Base-by-base conservation (phyloP, 2,113 vertebrate species). In the Falco punctatus region DNA sequence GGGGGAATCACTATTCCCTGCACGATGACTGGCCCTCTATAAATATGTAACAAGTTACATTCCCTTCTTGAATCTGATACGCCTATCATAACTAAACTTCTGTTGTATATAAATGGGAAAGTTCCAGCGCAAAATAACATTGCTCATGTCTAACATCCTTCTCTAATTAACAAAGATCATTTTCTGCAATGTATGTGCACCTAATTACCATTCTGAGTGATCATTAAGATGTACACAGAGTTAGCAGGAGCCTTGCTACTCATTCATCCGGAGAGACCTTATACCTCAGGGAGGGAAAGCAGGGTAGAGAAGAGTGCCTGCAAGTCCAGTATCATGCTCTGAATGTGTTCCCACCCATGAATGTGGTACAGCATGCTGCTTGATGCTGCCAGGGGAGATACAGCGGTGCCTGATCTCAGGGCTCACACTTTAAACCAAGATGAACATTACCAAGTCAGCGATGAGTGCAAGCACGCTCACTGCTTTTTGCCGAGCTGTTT, bases 81-180 rank as follows among this genome's bases (percentile, higher is more conserved):
- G 42, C 54, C 70, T 87, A 51, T 77, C 71, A 46, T 51, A 87
- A 42, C 35, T 82, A 75, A 91, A 79, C 16, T 91, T 86, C 81
- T 88, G 57, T 79, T 75, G 70, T 61, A 69, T 67, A 54, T 75
- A 69, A 62, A 57, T 66, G 66, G 42, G 33, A 80, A 91, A 79
- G 49, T 94, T 92, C 72, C 46, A 49, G 77, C 3, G 3, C 66
- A 80, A 95, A 94, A 88, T 58, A 90, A 44, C 48, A 46, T 38
- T 81, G 40, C 82, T 93, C 58, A n/a, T 61, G 42, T 78, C 80
- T 94, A 78, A 83, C 59, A 69, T 88, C 72, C 57, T 51, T 52
- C 88, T 62, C 28, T 95, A 86, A 95, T 92, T 93, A 95, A 94
- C 67, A 82, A 92, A 91, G 80, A 74, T 91, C 0, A 61, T 94